Base-by-base conservation (phyloP, 2,113 vertebrate genomes). In the Indicator maculatus region DNA sequence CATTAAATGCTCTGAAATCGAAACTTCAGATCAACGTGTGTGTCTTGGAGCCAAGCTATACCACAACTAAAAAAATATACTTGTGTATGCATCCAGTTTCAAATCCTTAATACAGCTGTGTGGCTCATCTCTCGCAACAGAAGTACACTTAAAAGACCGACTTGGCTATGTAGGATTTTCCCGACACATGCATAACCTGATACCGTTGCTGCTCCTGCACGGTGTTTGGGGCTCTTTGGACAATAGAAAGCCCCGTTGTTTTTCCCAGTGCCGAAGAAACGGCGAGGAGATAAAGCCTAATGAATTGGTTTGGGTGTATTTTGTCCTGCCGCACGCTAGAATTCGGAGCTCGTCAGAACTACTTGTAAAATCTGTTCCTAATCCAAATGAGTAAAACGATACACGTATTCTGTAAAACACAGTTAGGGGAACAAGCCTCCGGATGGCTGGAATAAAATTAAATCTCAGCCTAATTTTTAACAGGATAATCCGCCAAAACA, bases 361-460 rank as follows among this genome's bases (percentile, higher is more conserved):
- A 20, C 31, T 12, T 47, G 91, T 86, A 84, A 95, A 95, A 93
- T 88, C 83, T 81, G 69, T 83, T 95, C 61, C 53, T 95, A 96
- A 94, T 94, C 91, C 81, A 80, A 91, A 95, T n/a, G 64, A 95
- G 91, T 94, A 94, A 94, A 87, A n/a, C 17, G 89, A 90, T 89
- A 93, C 88, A 82, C 24, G 53, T n/a, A 81, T 24, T 85, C 47
- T 89, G 60, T 8, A 74, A 96, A 95, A 82, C 16, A 50, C 7
- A 73, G 69, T 80, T 63, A 72, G 41, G 44, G 80, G 70, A 77
- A 45, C 64, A 65, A 89, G 74, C 58, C 66, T 72, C 66, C 7
- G 75, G 52, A 87, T 41, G 86, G 72, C 31, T 88, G 86, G 53
- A 93, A 82, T 78, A 91, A 91, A 86, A 92, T 89, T 83, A 87